Evolutionary conservation across 2,113 vertebrate species (phyloP).

Genomic region (Solenodon paradoxus): DNA sequence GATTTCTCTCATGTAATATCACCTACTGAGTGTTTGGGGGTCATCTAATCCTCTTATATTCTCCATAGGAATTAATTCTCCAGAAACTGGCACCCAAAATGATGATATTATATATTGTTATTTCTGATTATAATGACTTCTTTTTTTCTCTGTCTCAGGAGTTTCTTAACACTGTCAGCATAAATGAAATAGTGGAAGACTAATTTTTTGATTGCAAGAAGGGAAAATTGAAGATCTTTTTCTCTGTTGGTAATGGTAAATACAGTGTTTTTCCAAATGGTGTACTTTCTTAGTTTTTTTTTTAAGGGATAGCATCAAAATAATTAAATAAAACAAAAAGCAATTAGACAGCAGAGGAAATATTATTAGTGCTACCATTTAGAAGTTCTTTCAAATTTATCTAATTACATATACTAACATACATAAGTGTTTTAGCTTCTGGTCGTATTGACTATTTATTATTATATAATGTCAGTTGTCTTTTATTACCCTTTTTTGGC

Average conservation of each 20-base stretch:
- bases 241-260: neutral
- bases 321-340: neutral
- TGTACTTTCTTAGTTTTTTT: neutral
- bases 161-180: neutral
- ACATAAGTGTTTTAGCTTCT: no score
- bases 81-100: neutral
- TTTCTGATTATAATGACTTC: neutral
- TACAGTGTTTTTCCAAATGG: neutral
- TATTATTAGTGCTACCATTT: neutral
- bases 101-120: neutral
- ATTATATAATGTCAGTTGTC: no score
- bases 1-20: no score
- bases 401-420: neutral
- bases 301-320: neutral
- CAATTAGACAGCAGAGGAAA: neutral
- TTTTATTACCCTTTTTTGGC: no score
- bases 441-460: no score
- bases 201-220: neutral
- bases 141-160: neutral
- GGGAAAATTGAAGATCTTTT: neutral
- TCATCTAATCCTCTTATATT: neutral
- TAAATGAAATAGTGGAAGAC: neutral
- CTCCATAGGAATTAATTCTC: neutral
- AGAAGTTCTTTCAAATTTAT: neutral
- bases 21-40: neutral